phyloP scores from a whole-genome alignment of 2,113 vertebrate species.

The Tetrao urogallus region DNA sequence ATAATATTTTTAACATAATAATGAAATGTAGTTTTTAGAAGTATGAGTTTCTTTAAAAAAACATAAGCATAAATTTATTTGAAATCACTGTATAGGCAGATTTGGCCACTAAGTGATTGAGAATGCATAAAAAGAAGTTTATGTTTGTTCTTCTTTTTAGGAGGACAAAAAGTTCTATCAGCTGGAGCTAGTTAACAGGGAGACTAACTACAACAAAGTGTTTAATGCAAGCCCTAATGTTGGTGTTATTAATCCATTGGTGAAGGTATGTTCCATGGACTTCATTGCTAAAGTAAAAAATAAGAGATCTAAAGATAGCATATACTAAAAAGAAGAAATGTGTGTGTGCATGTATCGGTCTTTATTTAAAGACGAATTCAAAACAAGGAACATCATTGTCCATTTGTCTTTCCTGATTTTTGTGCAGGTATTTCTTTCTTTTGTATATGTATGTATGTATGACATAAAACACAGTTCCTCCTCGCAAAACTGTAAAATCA shows the following conservation, averaged over 20 bases:
- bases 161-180: conserved; percentile 99
- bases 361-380: not conserved
- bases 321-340: not conserved
- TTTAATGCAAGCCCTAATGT: conserved; percentile 98
- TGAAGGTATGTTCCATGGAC: conserved; percentile 89
- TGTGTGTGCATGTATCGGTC: not conserved
- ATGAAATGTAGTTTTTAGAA: conserved; percentile 24
- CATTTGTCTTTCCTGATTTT: conserved; percentile 25
- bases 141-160: conserved; percentile 83
- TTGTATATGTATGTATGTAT: not conserved
- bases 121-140: conserved; percentile 77
- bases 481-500: not conserved
- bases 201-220: conserved; percentile 99
- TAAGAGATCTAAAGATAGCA: conserved; percentile 13
- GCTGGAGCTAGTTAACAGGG: conserved; percentile 97
- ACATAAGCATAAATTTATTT: not conserved
- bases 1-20: conserved; percentile 17
- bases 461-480: not conserved
- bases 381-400: conserved; percentile 8
- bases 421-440: conserved; percentile 24
- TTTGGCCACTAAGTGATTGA: conserved; percentile 9
- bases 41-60: conserved; percentile 19
- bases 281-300: conserved; percentile 62
- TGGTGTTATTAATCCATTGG: conserved; percentile 97
- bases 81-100: conserved; percentile 29